These are phyloP conservation scores for Lepisosteus oculatus DNA, from an alignment of 2,113 vertebrate genomes.

Conservation along the genomic window DNA sequence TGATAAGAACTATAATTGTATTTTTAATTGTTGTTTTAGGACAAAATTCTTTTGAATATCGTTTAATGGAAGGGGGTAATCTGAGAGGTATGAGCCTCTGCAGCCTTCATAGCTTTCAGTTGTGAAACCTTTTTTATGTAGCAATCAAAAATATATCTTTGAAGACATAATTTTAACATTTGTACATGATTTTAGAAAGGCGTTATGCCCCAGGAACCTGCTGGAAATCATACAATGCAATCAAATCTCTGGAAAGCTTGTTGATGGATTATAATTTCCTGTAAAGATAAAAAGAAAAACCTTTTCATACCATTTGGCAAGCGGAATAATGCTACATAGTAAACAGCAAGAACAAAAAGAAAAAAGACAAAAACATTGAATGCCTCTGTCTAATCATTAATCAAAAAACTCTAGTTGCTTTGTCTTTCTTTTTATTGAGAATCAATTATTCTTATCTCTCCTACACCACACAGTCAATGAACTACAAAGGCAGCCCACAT, in stretches of 20 bases:
- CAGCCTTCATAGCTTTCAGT: background rate
- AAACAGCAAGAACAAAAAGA: conserved; percentile 9
- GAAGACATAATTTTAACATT: conserved; percentile 11
- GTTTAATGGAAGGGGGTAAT: background rate
- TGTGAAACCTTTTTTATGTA: background rate
- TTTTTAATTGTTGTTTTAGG: too few species aligned
- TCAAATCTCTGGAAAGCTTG: background rate
- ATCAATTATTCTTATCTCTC: conserved; percentile 38
- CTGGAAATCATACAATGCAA: background rate
- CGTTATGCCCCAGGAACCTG: background rate
- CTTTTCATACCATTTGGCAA: background rate
- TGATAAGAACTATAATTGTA: too few species aligned
- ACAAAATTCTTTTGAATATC: too few species aligned
- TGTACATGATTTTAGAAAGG: background rate
- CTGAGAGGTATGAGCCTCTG: background rate
- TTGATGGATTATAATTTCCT: background rate
- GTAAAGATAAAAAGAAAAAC: background rate
- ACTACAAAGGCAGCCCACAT: conserved; percentile 44
- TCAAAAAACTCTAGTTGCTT: background rate
- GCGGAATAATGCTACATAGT: background rate
- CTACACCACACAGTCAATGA: conserved; percentile 37
- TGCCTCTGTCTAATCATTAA: conserved; percentile 6
- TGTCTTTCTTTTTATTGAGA: conserved; percentile 16
- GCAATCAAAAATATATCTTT: conserved; percentile 5
- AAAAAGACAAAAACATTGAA: background rate